Base-by-base conservation (phyloP, 2,797 vertebrate species). In the Garrulus glandarius region DNA sequence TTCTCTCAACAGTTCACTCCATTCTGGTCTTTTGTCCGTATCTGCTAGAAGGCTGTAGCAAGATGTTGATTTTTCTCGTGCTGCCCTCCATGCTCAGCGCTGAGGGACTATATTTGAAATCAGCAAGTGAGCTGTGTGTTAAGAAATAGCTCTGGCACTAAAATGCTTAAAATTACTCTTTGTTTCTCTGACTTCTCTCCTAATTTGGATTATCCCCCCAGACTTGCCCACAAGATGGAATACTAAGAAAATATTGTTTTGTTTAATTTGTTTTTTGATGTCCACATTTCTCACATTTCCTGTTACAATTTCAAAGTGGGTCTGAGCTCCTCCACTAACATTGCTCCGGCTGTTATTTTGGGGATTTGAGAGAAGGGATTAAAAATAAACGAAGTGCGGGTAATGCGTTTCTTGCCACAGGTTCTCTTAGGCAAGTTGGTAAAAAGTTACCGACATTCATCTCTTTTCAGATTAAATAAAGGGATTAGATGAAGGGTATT, bases 121-220 rank as follows among this genome's bases (percentile, higher is more conserved):
- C 87, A 93, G 46, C 80, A 92, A 87, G 43, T 27, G 79, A 95
- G 87, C 82, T 77, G 76, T 50, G 60, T 89, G 85, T 97, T 93
- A 97, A 96, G 97, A 96, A 97, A 97, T 85, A 90, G 70, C 78
- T 85, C 85, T 96, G 95, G 94, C 94, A 94, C 53, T 63, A 77
- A 92, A 89, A 92, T 68, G 59, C 55, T 93, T 96, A 47, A 92
- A 93, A 94, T 95, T 75, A 92, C 75, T 89, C 81, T 92, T 94
- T 95, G 83, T 93, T 96, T 96, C 78, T 70, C 59, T 94, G 82
- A 97, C 93, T 96, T 97, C 72, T 94, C 85, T 96, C 95, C 95
- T 75, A 93, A 92, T 97, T 97, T 91, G 90, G 70, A 88, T 86
- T 88, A 92, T 96, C 89, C 84, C 89, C 53, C 75, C 32, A 27